Evolutionary conservation across 2,888 invertebrate genomes (phyloP).

Genomic region (Carcina quercana): DNA sequence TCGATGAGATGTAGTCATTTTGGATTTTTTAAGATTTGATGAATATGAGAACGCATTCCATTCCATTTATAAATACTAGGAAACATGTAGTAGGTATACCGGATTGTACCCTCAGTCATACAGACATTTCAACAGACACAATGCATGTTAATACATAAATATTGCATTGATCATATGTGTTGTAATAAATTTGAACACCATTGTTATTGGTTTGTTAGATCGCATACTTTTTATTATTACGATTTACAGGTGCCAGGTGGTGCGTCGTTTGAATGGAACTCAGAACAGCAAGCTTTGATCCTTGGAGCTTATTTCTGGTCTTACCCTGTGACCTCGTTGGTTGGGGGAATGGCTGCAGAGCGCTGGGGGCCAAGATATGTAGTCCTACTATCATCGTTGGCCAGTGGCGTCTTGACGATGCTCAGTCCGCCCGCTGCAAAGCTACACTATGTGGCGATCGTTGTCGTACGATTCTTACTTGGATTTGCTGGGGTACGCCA

Average conservation of each 20-base stretch:
- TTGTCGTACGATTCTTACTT: slow-evolving; percentile 72
- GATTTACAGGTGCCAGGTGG: slow-evolving; percentile 28
- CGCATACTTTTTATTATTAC: slow-evolving; percentile 7
- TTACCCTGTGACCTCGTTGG: slow-evolving; percentile 77
- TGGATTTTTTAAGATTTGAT: too few relatives aligned
- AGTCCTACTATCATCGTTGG: slow-evolving; percentile 66
- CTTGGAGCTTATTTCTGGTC: slow-evolving; percentile 82
- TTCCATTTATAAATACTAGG: too few relatives aligned
- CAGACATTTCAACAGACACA: too few relatives aligned
- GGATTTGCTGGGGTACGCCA: slow-evolving; percentile 76
- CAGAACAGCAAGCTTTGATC: slow-evolving; percentile 76
- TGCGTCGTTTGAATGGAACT: slow-evolving; percentile 70
- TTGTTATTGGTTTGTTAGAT: slow-evolving; percentile 8
- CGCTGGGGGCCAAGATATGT: slow-evolving; percentile 77
- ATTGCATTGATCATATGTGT: too few relatives aligned
- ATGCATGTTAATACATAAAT: too few relatives aligned
- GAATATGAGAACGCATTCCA: too few relatives aligned
- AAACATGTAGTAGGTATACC: too few relatives aligned
- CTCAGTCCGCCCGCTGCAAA: slow-evolving; percentile 76
- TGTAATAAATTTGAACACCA: slow-evolving; percentile 10
- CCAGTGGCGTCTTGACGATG: slow-evolving; percentile 72
- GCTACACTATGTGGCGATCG: slow-evolving; percentile 70
- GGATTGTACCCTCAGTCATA: too few relatives aligned
- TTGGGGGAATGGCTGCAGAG: slow-evolving; percentile 80
- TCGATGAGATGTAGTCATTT: too few relatives aligned